These are phyloP conservation scores for Ginglymostoma cirratum DNA, from an alignment of 2,113 vertebrate species.

Conservation along the genomic window DNA sequence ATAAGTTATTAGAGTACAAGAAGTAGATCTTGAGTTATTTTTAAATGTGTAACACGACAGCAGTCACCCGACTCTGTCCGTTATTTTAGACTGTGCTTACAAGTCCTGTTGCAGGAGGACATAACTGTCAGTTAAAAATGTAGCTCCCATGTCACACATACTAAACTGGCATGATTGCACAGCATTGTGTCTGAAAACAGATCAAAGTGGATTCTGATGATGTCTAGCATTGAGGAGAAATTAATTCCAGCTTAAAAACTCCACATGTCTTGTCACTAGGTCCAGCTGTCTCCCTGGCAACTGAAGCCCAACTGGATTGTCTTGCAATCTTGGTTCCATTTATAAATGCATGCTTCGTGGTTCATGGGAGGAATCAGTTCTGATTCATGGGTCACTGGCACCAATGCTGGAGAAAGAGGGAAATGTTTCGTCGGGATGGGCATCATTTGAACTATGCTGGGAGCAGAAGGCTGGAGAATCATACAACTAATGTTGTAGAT, in stretches of 20 bases:
- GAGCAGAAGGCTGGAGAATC: no score
- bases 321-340: no score
- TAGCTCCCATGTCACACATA: neutral
- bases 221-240: neutral
- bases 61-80: neutral
- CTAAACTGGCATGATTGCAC: neutral
- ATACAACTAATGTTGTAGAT: no score
- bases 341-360: no score
- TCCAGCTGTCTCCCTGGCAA: neutral
- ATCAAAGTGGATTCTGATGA: neutral
- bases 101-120: neutral
- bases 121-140: neutral
- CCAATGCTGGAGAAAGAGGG: no score
- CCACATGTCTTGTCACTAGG: neutral
- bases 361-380: no score
- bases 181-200: neutral
- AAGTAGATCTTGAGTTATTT: neutral
- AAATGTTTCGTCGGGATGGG: no score
- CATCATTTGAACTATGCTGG: no score
- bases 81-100: neutral
- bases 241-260: neutral
- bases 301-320: no score
- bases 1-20: neutral
- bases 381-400: no score
- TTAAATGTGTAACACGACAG: neutral